These are phyloP conservation scores for Ianthella basta DNA, from an alignment of 37 sponge, comb jelly and placozoan genomes.

Conservation along the genomic window DNA sequence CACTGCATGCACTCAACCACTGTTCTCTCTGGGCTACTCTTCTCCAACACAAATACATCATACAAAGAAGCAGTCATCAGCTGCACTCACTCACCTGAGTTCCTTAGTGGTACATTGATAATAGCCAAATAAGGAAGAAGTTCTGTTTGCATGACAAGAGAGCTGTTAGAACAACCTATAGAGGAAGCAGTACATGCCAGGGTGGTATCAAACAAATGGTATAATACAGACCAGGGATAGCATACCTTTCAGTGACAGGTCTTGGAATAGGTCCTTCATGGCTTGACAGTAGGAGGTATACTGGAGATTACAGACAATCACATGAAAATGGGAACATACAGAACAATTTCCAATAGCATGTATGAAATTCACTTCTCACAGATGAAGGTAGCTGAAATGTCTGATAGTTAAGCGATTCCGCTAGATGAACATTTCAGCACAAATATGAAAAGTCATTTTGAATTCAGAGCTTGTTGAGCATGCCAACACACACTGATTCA, in stretches of 20 bases:
- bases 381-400: no score
- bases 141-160: constrained; percentile 73
- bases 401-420: no score
- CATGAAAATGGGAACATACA: no score
- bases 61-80: not conserved
- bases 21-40: not conserved
- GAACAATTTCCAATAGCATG: no score
- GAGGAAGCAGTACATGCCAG: not conserved
- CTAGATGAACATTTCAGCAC: no score
- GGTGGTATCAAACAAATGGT: not conserved
- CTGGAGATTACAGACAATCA: not conserved
- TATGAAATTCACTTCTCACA: no score
- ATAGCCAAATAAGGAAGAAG: constrained; percentile 64
- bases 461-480: no score
- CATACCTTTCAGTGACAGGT: constrained; percentile 67
- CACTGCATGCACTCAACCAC: not conserved
- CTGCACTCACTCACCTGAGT: constrained; percentile 44
- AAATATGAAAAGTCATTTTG: no score
- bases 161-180: constrained; percentile 27
- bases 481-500: no score
- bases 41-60: no score
- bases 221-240: not conserved
- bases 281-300: constrained; percentile 44
- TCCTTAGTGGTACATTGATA: constrained; percentile 59
- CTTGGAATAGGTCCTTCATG: constrained; percentile 53